Percentiles rank a stretch among this genome's conserved stretches.
phyloP scores from a whole-genome alignment of 2,888 invertebrate species.

The Terebella lapidaria region DNA sequence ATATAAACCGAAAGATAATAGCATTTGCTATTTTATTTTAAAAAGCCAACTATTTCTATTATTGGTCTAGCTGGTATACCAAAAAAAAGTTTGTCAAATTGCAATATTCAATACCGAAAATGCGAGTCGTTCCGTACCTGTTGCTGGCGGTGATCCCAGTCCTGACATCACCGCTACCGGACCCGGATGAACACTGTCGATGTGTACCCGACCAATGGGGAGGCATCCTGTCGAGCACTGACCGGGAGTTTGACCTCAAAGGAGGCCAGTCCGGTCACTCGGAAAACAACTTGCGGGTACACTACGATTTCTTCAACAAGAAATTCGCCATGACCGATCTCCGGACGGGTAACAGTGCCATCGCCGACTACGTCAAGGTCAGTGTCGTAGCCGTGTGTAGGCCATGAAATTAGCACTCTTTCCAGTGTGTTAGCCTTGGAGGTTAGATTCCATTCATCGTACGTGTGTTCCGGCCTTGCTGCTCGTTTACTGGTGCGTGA shows the following conservation, averaged over 20 bases:
- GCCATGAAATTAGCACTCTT: neutral
- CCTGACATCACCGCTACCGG: neutral
- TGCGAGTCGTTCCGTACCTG: too few species aligned
- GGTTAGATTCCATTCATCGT: too few species aligned
- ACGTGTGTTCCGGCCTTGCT: too few species aligned
- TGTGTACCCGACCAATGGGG: conserved; percentile 27
- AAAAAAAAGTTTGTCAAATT: too few species aligned
- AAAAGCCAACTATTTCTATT: too few species aligned
- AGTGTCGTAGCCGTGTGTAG: conserved; percentile 3
- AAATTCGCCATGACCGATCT: conserved; percentile 21
- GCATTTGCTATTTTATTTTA: too few species aligned
- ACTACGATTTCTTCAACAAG: conserved; percentile 22
- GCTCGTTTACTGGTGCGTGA: too few species aligned
- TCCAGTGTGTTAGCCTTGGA: too few species aligned
- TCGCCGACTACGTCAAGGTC: conserved; percentile 23
- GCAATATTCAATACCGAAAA: too few species aligned
- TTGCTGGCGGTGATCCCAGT: conserved; percentile 1
- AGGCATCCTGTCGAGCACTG: conserved; percentile 17
- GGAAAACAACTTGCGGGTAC: conserved; percentile 16
- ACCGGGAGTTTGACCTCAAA: conserved; percentile 24
- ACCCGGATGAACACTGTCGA: conserved; percentile 10
- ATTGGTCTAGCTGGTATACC: too few species aligned
- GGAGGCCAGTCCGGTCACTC: conserved; percentile 13
- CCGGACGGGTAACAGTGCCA: conserved; percentile 17
- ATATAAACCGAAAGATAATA: too few species aligned